Evolutionary conservation across 2,113 vertebrate species (phyloP).

Genomic region (Rattus rattus): DNA sequence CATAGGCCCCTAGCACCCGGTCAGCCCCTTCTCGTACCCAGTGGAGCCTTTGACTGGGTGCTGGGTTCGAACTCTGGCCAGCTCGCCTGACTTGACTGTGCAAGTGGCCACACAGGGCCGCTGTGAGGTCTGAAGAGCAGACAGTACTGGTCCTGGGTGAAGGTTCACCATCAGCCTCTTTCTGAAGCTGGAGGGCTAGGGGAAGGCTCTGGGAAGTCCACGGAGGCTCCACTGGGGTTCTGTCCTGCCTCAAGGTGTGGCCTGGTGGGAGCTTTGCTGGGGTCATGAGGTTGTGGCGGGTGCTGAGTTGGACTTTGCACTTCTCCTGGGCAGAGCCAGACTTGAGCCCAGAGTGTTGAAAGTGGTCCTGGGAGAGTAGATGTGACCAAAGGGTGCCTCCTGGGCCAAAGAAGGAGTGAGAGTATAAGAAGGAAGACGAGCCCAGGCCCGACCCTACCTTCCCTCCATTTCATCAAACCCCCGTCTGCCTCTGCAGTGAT

Average conservation of each 20-base stretch:
- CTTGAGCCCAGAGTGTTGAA: slow-evolving; percentile 84
- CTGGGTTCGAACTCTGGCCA: slow-evolving; percentile 11
- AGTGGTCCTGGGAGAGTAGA: slow-evolving; percentile 83
- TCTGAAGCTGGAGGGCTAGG: background rate
- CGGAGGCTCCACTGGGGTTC: background rate
- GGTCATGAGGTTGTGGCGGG: background rate
- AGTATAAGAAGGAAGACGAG: background rate
- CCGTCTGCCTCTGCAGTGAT: background rate
- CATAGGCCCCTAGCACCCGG: slow-evolving; percentile 64
- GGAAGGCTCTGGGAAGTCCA: slow-evolving; percentile 16
- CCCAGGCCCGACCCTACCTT: background rate
- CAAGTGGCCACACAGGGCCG: background rate
- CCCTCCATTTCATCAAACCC: background rate
- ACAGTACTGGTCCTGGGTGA: background rate
- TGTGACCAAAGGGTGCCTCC: slow-evolving; percentile 95
- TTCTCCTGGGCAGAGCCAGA: slow-evolving; percentile 81
- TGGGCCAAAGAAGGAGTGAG: slow-evolving; percentile 71
- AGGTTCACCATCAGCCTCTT: background rate
- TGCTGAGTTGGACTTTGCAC: background rate
- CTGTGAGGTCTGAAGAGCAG: slow-evolving; percentile 62
- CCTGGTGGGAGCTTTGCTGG: background rate
- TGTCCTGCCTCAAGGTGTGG: background rate
- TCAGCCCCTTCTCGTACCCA: slow-evolving; percentile 63
- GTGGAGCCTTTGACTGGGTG: background rate
- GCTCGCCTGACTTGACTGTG: background rate